phyloP scores from a whole-genome alignment of 2,888 invertebrate genomes.

The Melinaea menophilus region DNA sequence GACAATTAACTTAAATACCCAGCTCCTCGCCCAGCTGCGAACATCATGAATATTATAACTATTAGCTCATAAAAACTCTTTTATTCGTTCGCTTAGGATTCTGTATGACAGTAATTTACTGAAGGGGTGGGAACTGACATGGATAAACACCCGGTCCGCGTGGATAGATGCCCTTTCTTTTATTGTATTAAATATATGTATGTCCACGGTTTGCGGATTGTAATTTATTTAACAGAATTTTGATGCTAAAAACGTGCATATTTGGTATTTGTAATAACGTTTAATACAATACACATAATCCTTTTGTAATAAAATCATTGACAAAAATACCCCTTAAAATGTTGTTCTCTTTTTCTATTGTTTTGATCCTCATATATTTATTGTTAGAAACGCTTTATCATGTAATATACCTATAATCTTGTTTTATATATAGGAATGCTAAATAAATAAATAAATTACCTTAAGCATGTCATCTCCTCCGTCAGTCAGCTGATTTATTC shows the following conservation, averaged over 20 bases:
- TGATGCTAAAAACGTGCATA: neutral
- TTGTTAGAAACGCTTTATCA: too few relatives aligned
- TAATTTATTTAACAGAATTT: constrained; percentile 16
- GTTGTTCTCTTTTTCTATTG: too few relatives aligned
- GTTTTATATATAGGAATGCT: too few relatives aligned
- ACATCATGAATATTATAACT: constrained; percentile 33
- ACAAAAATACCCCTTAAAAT: too few relatives aligned
- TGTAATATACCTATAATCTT: too few relatives aligned
- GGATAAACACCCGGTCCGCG: constrained; percentile 26
- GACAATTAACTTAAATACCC: constrained; percentile 9
- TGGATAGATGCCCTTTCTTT: constrained; percentile 15
- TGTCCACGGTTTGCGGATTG: constrained; percentile 10
- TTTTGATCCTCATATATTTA: too few relatives aligned
- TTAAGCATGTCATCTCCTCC: too few relatives aligned
- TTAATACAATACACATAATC: too few relatives aligned
- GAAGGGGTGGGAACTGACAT: constrained; percentile 27
- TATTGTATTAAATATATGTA: constrained; percentile 7
- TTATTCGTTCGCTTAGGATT: constrained; percentile 30
- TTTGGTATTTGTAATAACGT: neutral
- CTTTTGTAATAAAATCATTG: too few relatives aligned
- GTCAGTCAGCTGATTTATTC: too few relatives aligned
- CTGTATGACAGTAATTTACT: constrained; percentile 31
- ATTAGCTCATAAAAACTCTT: constrained; percentile 32
- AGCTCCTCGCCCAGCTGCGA: constrained; percentile 21
- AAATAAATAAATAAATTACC: too few relatives aligned